Evolutionary conservation across 1,140 invertebrate species (phyloP), one percentile per base, ranked within the genome.

Genomic region (Dreissena polymorpha): DNA sequence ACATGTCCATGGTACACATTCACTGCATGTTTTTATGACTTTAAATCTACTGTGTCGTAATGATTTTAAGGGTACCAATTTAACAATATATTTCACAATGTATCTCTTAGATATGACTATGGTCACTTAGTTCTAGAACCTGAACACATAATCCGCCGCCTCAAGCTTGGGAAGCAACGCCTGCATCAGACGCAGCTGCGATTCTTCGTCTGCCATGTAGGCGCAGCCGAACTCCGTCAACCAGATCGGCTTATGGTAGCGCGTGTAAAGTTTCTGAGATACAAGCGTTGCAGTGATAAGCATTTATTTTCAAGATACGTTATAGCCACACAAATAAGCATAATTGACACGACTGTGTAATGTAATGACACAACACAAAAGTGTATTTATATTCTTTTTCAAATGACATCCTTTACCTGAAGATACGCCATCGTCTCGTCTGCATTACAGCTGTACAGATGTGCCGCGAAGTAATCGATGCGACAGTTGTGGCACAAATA

Each of bases 141-240:
- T 71, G n/a, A 50, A 72, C 1, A 86, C 79, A 49, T 85, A 85
- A 21, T 64, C 14, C 2, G 85, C 82, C 5, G 78, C 69, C 51
- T 87, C 86, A 21, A 88, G 57, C 13, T 53, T n/a, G 7, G 85
- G 83, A 29, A 88, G 71, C 14, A 88, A 57, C 6, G 29, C 83
- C 23, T 80, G 83, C 86, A 88, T 86, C 27, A 79, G 79, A 65
- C 71, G 50, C 1, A 86, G 75, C 50, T 88, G 83, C 3, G 69
- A 71, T 7, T 70, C 27, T 18, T 53, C 64, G 6, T 76, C 84
- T 39, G 67, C 21, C 13, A 16, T 80, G 13, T 81, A 23, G 10
- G 83, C 75, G 39, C 86, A 88, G 49, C 78, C 69, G 73, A 88
- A 88, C 77, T 88, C 86, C 3, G 86, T 88, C 63, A 86, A 51